Base-by-base conservation (phyloP, 1,140 invertebrate genomes). In the Venustaconcha ellipsiformis region DNA sequence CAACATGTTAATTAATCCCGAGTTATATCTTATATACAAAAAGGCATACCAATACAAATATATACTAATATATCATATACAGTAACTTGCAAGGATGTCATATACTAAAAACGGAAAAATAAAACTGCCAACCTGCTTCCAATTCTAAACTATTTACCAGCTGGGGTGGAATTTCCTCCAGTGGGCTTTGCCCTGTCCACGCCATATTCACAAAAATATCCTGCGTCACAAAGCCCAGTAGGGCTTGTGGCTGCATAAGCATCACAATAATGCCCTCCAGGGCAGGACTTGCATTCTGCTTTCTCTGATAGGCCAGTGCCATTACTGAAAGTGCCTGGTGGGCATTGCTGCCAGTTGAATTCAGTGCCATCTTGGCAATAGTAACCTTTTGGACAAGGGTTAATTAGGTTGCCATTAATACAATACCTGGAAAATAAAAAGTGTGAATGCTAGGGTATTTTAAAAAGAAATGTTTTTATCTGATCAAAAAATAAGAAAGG, bases 191-290 rank as follows among this genome's bases (percentile, higher is more conserved):
- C 62, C 57, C 86, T 78, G 73, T 88, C 86, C 56, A 88, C 78
- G 23, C 87, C 87, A 75, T 84, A 88, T 70, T 87, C 79, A 78
- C 87, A 88, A 78, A 80, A 88, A 66, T 87, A 84, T 14, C 86
- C 85, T 11, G 77, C 79, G 30, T 79, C 76, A 82, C 87, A 88
- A 18, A 67, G 75, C 0, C 81, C 86, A 37, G 80, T 69, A 5
- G 83, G 76, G 11, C 65, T 59, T 15, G 74, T 78, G 13, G 76
- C 74, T 30, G 79, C 85, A 30, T 69, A 74, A 26, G 67, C 57
- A 64, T 84, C 82, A 76, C 88, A 89, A 78, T 87, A 87, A 59
- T 84, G 63, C 6, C 88, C 88, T 13, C 86, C 86, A 14, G 82
- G 79, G 72, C 88, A 89, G 18, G 80, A 78, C 18, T 77, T 83